phyloP scores from a whole-genome alignment of 2,797 vertebrate species.

The Phoxinus dragarum region DNA sequence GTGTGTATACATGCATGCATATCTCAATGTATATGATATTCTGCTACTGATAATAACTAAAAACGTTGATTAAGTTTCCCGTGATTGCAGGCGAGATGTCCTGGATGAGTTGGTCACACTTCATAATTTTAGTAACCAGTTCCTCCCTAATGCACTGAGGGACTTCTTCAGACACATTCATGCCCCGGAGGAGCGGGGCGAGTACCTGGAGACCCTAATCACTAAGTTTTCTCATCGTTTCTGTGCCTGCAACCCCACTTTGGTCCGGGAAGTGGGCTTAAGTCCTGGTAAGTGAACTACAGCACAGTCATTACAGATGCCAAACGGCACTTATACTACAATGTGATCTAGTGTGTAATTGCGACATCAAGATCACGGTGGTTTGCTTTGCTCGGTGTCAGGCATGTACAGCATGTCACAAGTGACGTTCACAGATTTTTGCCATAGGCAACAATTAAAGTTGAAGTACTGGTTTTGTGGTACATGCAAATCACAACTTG shows the following conservation, averaged over 20 bases:
- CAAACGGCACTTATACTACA: not conserved
- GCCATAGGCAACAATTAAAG: not conserved
- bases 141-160: slow-evolving; percentile 96
- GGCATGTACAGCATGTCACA: not conserved
- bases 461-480: slow-evolving; percentile 3
- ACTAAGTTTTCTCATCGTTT: slow-evolving; percentile 99
- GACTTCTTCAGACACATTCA: slow-evolving; percentile 99
- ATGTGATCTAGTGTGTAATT: not conserved
- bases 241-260: slow-evolving; percentile 92
- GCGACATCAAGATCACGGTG: not conserved
- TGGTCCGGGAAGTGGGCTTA: slow-evolving; percentile 93
- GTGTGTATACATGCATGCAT: not conserved
- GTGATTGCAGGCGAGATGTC: slow-evolving; percentile 87
- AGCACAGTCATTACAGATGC: not conserved
- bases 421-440: not conserved
- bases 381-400: slow-evolving; percentile 5
- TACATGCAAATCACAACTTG: slow-evolving; percentile 8
- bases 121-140: slow-evolving; percentile 99
- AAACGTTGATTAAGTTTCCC: not conserved
- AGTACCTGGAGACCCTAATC: slow-evolving; percentile 98
- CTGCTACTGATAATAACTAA: not conserved
- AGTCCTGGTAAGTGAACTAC: slow-evolving; percentile 88
- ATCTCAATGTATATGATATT: not conserved
- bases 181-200: slow-evolving; percentile 95
- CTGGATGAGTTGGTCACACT: slow-evolving; percentile 96